These are phyloP conservation scores for Denticeps clupeoides DNA, from an alignment of 2,797 vertebrate species.

Conservation along the genomic window DNA sequence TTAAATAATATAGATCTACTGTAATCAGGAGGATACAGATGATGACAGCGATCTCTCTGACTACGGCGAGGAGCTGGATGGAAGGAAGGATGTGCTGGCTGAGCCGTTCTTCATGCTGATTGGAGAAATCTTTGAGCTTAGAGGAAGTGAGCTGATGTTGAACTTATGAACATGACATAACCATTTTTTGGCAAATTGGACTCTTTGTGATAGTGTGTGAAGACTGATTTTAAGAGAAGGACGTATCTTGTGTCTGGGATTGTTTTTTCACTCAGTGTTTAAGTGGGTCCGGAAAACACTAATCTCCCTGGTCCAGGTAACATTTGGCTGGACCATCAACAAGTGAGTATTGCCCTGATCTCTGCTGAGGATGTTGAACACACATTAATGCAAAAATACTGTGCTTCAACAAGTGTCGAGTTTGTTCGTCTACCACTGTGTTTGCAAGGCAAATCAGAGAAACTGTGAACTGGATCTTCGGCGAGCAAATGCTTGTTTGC, in stretches of 20 bases:
- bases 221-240: no score
- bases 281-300: slow-evolving; percentile 76
- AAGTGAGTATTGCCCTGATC: slow-evolving; percentile 61
- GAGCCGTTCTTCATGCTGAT: slow-evolving; percentile 71
- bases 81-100: slow-evolving; percentile 57
- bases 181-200: neutral
- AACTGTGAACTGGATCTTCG: slow-evolving; percentile 71
- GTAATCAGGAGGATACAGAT: slow-evolving; percentile 56
- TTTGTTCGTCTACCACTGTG: neutral
- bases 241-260: neutral
- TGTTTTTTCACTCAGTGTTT: slow-evolving; percentile 56
- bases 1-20: neutral
- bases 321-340: slow-evolving; percentile 78
- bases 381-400: neutral
- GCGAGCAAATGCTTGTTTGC: slow-evolving; percentile 67
- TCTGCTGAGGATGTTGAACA: no score
- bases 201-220: neutral
- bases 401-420: no score
- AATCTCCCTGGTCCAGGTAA: slow-evolving; percentile 73
- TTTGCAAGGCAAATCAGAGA: slow-evolving; percentile 65
- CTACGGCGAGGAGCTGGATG: slow-evolving; percentile 55
- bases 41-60: slow-evolving; percentile 67
- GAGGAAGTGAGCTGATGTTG: slow-evolving; percentile 73
- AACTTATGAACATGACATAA: neutral
- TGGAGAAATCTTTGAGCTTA: slow-evolving; percentile 66